phyloP scores from a whole-genome alignment of 2,113 vertebrate genomes.

The Prietella phreatophila region DNA sequence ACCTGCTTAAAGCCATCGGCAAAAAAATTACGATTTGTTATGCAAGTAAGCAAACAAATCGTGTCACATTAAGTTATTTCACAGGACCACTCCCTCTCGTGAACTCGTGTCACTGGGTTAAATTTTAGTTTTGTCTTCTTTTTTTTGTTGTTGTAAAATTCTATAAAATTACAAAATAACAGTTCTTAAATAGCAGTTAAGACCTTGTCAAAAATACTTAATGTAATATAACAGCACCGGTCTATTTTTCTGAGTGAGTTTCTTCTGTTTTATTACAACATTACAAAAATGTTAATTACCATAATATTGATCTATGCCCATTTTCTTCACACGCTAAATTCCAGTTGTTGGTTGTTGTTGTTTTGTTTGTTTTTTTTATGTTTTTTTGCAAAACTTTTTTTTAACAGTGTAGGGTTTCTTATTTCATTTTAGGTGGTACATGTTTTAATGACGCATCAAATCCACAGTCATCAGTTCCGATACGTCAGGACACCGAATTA shows the following conservation, averaged over 20 bases:
- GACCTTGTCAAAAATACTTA: neutral
- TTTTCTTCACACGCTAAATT: neutral
- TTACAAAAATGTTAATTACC: neutral
- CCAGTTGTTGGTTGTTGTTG: no score
- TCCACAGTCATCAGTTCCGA: slow-evolving; percentile 3
- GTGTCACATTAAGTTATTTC: neutral
- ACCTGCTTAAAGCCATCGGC: neutral
- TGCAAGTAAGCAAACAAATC: neutral
- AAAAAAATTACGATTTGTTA: neutral
- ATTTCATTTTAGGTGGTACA: slow-evolving; percentile 3
- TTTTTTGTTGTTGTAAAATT: neutral
- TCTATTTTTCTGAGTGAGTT: no score
- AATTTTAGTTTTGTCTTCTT: neutral
- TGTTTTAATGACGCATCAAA: slow-evolving; percentile 11
- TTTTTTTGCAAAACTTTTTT: neutral
- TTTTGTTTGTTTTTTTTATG: no score
- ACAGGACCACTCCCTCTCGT: neutral
- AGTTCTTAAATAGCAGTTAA: neutral
- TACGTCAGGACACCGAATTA: slow-evolving; percentile 22
- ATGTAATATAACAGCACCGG: neutral
- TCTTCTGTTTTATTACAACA: neutral
- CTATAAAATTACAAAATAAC: neutral
- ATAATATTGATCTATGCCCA: neutral
- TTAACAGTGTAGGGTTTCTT: neutral
- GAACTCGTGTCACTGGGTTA: neutral